Percentiles rank a stretch among this genome's conserved stretches.
Evolutionary conservation across 2,113 vertebrate genomes (phyloP).

Genomic region (Choloepus hoffmanni): DNA sequence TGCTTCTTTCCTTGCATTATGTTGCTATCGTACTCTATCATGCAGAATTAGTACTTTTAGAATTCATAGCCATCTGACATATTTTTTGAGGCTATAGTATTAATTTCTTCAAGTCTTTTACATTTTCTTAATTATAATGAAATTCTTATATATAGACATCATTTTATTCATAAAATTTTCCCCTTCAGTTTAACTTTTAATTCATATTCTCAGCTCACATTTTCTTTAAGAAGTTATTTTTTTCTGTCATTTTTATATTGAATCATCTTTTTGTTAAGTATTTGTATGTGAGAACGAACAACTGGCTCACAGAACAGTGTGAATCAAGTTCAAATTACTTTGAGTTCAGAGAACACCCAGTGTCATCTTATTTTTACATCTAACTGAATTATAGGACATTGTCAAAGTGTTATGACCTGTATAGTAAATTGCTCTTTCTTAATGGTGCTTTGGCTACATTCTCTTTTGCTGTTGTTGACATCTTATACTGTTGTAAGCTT

Average conservation of each 20-base stretch:
- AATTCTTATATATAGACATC: background rate
- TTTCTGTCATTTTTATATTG: conserved; percentile 55
- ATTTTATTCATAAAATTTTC: background rate
- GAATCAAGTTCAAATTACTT: conserved; percentile 87
- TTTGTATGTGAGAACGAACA: conserved; percentile 72
- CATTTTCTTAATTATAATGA: conserved; percentile 54
- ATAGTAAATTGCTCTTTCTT: conserved; percentile 83
- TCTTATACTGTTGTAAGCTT: conserved; percentile 55
- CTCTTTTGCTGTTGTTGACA: conserved; percentile 78
- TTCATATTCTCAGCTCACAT: background rate
- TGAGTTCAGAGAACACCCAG: conserved; percentile 84
- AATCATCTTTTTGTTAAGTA: conserved; percentile 62
- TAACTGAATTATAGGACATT: conserved; percentile 85
- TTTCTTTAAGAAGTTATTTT: conserved; percentile 42
- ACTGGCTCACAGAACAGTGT: conserved; percentile 69
- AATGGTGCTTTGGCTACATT: conserved; percentile 81
- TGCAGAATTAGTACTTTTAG: background rate
- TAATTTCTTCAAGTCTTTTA: conserved; percentile 2
- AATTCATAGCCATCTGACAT: background rate
- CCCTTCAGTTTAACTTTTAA: conserved; percentile 29
- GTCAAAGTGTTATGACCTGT: conserved; percentile 81
- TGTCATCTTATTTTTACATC: conserved; percentile 86
- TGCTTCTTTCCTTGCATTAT: background rate
- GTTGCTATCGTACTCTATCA: background rate
- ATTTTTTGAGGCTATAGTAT: conserved; percentile 24